Evolutionary conservation across 2,888 invertebrate species (phyloP), one percentile per base, ranked within the genome.

Genomic region (Tenthredo amoena): DNA sequence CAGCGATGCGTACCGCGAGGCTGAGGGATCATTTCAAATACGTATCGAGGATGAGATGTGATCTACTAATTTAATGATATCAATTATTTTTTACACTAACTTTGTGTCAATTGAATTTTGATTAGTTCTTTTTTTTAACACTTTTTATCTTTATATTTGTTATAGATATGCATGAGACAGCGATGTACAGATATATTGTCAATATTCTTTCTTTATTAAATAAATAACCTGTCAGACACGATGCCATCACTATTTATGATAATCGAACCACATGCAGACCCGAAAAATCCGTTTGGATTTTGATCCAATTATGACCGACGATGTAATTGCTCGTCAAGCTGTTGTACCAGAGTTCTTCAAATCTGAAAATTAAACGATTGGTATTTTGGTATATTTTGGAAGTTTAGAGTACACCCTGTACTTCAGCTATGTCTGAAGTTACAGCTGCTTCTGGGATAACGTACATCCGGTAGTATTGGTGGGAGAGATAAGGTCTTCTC

Each of bases 1-100:
- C 95, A 95, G 76, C 92, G 94, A 10, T 97, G 97, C 90, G 93
- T 96, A 9, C 95, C 94, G 86, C 94, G 95, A 43, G 90, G 93
- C 12, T 85, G 31, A 71, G 55, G 7, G 12, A 37, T 43, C 2
- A n/a, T 43, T 62, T 26, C 12, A 18, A 12, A 31, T 12, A 55
- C 3, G 15, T 6, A 34, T 65, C 65, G 72, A 72, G 37, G 40
- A 72, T n/a, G 21, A 5, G 40, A 21, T 40, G 1, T 37, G 18
- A 9, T 72, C 6, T 72, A 37, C 21, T 72, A 7, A 18, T 72
- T 55, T n/a, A n/a, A 7, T 7, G 10, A 55, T 55, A 7, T 55
- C n/a, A 55, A 7, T 55, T 7, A 55, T 55, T 55, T 55, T 55
- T 0, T 18, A n/a, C 55, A n/a, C 55, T 55, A 10, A 7, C n/a